These are phyloP conservation scores for Rhagologus leucostigma DNA, from an alignment of 2,113 vertebrate species.

Conservation along the genomic window DNA sequence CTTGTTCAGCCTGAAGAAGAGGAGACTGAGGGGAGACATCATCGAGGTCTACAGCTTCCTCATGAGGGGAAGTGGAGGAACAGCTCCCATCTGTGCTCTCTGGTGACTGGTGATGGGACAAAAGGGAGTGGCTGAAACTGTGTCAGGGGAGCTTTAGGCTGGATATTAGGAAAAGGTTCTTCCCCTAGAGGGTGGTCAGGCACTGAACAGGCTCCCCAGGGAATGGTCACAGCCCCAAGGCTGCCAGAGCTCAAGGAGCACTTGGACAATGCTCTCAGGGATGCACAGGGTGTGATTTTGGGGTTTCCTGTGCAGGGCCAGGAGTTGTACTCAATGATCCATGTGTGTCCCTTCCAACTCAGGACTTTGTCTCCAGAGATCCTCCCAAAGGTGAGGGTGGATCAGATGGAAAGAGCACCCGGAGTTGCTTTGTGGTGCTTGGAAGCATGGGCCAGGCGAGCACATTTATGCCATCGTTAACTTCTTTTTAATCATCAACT, in stretches of 20 bases:
- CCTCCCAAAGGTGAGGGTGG: background rate
- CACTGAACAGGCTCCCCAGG: background rate
- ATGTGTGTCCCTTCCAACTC: background rate
- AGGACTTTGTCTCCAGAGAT: background rate
- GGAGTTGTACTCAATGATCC: background rate
- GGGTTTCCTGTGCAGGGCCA: background rate
- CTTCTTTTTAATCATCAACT: background rate
- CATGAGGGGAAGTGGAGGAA: background rate
- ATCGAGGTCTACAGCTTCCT: background rate
- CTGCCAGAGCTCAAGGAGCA: background rate
- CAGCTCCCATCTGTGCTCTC: background rate
- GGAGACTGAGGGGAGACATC: background rate
- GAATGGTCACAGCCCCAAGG: background rate
- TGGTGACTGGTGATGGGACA: too few relatives aligned
- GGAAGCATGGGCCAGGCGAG: background rate
- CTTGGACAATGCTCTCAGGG: background rate
- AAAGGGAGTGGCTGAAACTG: background rate
- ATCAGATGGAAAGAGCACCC: background rate
- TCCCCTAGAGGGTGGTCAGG: background rate
- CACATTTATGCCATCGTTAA: accelerated
- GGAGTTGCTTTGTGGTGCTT: too few relatives aligned
- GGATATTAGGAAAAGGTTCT: background rate
- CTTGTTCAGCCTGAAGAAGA: background rate
- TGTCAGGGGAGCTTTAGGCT: background rate
- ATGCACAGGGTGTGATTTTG: background rate